Percentiles rank a stretch among this genome's conserved stretches.
These are phyloP conservation scores for Anoura caudifer DNA, from an alignment of 2,113 vertebrate species.

Conservation along the genomic window DNA sequence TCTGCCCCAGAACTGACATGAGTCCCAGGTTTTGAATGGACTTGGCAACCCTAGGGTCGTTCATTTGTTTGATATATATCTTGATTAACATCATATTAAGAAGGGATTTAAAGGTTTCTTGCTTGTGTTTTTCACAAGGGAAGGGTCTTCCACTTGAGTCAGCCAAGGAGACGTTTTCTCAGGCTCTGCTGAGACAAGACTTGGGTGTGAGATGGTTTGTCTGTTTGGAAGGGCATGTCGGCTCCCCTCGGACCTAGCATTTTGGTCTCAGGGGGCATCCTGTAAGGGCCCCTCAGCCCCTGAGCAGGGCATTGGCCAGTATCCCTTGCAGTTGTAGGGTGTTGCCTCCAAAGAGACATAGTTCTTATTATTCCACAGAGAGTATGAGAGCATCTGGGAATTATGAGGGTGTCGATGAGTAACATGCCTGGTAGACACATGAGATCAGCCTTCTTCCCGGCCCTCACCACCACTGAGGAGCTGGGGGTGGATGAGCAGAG, in stretches of 20 bases:
- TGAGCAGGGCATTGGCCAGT: neutral
- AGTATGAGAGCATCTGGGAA: slow-evolving; percentile 62
- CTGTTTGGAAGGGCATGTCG: neutral
- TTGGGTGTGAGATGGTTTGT: neutral
- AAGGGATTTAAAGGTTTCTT: neutral
- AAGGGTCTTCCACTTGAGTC: neutral
- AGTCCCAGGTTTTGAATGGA: slow-evolving; percentile 1
- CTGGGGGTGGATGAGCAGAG: slow-evolving; percentile 14
- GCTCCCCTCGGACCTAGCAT: neutral
- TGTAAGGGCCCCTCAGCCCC: neutral
- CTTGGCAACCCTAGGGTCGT: neutral
- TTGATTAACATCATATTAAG: slow-evolving; percentile 22
- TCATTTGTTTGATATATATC: neutral
- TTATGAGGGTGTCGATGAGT: slow-evolving; percentile 63
- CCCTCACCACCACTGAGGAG: neutral
- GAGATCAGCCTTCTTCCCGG: slow-evolving; percentile 57
- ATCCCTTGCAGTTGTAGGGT: slow-evolving; percentile 12
- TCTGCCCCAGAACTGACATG: slow-evolving; percentile 26
- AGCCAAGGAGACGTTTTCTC: neutral
- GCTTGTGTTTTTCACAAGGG: neutral
- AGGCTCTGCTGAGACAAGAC: neutral
- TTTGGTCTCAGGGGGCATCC: neutral
- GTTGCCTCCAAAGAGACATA: slow-evolving; percentile 30
- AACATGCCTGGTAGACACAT: slow-evolving; percentile 58
- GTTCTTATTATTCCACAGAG: slow-evolving; percentile 34